phyloP scores from a whole-genome alignment of 1,140 invertebrate species.

The Bombus pascuorum region DNA sequence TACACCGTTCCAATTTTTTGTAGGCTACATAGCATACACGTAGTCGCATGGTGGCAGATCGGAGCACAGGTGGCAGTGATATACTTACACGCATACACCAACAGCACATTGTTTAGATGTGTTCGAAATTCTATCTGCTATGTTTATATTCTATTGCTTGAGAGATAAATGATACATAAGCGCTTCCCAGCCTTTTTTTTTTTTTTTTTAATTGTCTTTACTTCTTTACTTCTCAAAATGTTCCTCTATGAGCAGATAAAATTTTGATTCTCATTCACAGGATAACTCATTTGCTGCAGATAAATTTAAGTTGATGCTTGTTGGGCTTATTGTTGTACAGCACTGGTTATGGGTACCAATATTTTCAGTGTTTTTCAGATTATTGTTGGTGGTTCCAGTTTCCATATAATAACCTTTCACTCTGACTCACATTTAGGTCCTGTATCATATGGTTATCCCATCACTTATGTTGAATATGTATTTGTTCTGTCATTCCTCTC shows the following conservation, averaged over 20 bases:
- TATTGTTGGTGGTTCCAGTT: constrained; percentile 73
- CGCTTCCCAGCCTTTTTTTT: no score
- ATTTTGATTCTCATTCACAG: constrained; percentile 65
- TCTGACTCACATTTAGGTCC: constrained; percentile 59
- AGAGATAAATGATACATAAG: not conserved
- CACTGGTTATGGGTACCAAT: constrained; percentile 79
- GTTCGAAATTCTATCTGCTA: constrained; percentile 46
- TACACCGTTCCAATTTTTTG: constrained; percentile 59
- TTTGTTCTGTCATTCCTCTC: constrained; percentile 53
- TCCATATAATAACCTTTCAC: constrained; percentile 55
- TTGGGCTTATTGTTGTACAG: constrained; percentile 78
- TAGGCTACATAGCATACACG: constrained; percentile 66
- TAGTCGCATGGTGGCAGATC: constrained; percentile 79
- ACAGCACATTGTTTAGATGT: constrained; percentile 43
- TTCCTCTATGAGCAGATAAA: constrained; percentile 33
- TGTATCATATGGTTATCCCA: constrained; percentile 58
- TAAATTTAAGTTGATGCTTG: constrained; percentile 72
- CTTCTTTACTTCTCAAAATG: not conserved
- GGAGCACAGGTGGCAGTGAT: constrained; percentile 74
- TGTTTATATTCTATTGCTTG: not conserved
- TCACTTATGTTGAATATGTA: constrained; percentile 50
- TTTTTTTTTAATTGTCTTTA: not conserved
- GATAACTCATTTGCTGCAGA: constrained; percentile 68
- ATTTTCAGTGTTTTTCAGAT: constrained; percentile 78
- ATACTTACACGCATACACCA: constrained; percentile 56